Base-by-base conservation (phyloP, 2,113 vertebrate genomes). In the Monopterus albus region DNA sequence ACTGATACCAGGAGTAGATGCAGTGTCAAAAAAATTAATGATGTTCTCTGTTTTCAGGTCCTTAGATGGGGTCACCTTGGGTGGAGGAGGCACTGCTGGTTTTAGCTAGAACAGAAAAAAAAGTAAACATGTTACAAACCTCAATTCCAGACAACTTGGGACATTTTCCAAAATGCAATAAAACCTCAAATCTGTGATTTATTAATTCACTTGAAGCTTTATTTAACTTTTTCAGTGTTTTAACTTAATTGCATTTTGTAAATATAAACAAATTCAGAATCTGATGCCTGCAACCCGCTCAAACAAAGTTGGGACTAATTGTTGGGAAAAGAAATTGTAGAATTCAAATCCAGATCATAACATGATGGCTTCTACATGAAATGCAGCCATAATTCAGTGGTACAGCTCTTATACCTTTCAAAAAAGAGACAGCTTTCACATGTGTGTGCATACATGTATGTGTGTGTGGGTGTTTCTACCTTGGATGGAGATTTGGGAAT, bases 41-140 rank as follows among this genome's bases (percentile, higher is more conserved):
- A 98, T 99, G 93, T 97, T 96, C 81, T 99, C 97, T 83, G 95
- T 94, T 94, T 98, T 97, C 93, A 98, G 65, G 59, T 99, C 98
- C 94, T 96, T 97, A 79, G 94, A 98, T 6, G 97, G 97, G 72
- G 97, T 99, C 88, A 95, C 94, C 95, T 96, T 98, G 77, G 97
- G 97, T 89, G 97, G 97, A 71, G 96, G 97, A 90, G 97, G 98
- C 88, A 99, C 93, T 15, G 96, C 95, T 92, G 95, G 98, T 90
- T 87, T 95, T 90, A 98, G 93, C 97, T 98, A 23, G 7, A n/a
- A 62, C 2, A 28, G 18, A 63, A 15, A 29, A 26, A 39, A 64
- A 51, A 70, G 17, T 14, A 21, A 59, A 14, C 14, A 64, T 20
- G 17, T 38, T 18, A 13, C 6, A 38, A 62, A 36, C 9, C 23